Evolutionary conservation across 2,113 vertebrate genomes (phyloP).

Genomic region (Spilogale gracilis): DNA sequence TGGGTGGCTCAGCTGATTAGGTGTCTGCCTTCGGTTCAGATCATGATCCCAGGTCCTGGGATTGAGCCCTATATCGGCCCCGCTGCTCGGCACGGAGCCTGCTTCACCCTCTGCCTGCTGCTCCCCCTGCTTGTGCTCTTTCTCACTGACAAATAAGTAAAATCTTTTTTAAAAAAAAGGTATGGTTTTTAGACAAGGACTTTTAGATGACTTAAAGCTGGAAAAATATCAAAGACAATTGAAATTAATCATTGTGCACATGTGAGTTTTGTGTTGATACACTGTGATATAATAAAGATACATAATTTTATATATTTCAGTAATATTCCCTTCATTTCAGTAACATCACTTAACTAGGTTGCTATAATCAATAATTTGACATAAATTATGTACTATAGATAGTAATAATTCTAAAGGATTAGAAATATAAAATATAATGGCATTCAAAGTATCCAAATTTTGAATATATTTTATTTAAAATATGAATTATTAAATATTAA

Average conservation of each 20-base stretch:
- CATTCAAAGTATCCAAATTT: background rate
- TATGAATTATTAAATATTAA: background rate
- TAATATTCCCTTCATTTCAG: background rate
- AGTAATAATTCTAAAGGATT: background rate
- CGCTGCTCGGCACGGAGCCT: too few relatives aligned
- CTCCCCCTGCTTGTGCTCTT: too few relatives aligned
- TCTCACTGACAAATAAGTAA: too few relatives aligned
- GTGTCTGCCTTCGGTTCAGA: too few relatives aligned
- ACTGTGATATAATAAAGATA: background rate
- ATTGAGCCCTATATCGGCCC: too few relatives aligned
- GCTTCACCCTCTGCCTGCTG: too few relatives aligned
- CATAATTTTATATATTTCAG: background rate
- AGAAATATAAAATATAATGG: background rate
- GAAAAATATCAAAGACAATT: background rate
- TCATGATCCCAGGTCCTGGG: too few relatives aligned
- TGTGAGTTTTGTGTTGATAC: background rate
- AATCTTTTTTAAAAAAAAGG: background rate
- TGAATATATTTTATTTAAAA: slow-evolving; percentile 7
- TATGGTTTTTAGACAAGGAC: background rate
- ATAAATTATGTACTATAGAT: background rate
- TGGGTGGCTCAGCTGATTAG: too few relatives aligned
- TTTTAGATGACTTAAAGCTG: background rate
- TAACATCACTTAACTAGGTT: background rate
- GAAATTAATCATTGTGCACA: background rate
- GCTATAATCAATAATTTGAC: background rate